Base-by-base conservation (phyloP, 2,113 vertebrate species). In the Chaenogobius annularis region DNA sequence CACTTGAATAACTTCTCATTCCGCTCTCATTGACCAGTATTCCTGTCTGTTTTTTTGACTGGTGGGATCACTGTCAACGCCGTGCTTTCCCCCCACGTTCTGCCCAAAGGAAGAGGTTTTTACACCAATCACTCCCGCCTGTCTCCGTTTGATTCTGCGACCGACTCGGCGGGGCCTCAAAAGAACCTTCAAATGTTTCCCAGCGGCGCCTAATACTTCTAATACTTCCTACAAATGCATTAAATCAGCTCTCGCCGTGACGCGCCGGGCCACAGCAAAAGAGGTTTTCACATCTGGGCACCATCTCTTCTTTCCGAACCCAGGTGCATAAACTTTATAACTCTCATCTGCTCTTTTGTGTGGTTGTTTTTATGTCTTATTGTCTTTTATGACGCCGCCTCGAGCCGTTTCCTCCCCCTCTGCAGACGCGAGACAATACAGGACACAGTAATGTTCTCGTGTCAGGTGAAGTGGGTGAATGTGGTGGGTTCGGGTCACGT, bases 281-380 rank as follows among this genome's bases (percentile, higher is more conserved):
- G 44, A 13, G 46, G 23, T 12, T 19, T 69, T 80, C 62, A 62
- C 79, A 73, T 82, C 77, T 88, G 86, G 70, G 59, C 77, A n/a
- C 73, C 73, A 77, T 72, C 74, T 31, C 22, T 55, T n/a, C 37
- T 40, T 40, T 40, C 37, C 37, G 58, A 58, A 70, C 15, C 69
- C 87, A 88, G 82, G 75, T 86, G 70, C 68, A 52, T 56, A 55
- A 31, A 59, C 56, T 44, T 54, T 55, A 40, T n/a, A 35, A 22
- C 1, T 68, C 46, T 77, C 72, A 52, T 82, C 80, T 68, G 73
- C 12, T 68, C 64, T 74, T 70, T 77, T 61, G 59, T 68, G 17
- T 69, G 69, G 15, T 56, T 52, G 31, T 73, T 22, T 43, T 68
- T 66, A 31, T 59, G 22, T 65, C 17, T 66, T 64, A 3, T 54